These are phyloP conservation scores for Anthopleura xanthogrammica DNA, from an alignment of 92 coral and sea anemone genomes.

Conservation along the genomic window DNA sequence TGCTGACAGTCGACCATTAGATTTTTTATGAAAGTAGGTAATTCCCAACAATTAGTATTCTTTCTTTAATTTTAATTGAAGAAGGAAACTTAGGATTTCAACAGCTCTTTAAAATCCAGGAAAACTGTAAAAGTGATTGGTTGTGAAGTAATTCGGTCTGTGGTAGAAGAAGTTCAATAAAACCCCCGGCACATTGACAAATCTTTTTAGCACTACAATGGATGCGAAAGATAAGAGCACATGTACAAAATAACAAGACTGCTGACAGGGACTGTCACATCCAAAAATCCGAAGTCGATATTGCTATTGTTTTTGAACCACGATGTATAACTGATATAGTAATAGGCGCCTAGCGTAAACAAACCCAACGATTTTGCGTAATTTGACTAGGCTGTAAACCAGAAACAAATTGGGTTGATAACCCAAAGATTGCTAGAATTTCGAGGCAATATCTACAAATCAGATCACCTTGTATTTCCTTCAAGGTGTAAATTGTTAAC, in stretches of 20 bases:
- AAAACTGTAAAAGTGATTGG: neutral
- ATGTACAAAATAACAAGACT: conserved; percentile 40
- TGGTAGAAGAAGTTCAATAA: conserved; percentile 3
- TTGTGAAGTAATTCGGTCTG: neutral
- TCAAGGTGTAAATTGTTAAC: conserved; percentile 33
- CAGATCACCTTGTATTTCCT: neutral
- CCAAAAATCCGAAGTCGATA: conserved; percentile 24
- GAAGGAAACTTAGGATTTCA: neutral
- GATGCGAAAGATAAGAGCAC: conserved; percentile 34
- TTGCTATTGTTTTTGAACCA: conserved; percentile 37
- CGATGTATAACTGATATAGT: conserved; percentile 34
- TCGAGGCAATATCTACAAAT: neutral
- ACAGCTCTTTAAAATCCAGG: conserved; percentile 1
- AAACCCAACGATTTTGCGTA: conserved; percentile 12
- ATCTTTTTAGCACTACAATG: conserved; percentile 26
- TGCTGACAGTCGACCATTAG: neutral
- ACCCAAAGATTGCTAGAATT: neutral
- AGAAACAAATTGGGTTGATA: neutral
- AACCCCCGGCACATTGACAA: conserved; percentile 13
- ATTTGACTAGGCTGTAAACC: conserved; percentile 7
- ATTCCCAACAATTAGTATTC: neutral
- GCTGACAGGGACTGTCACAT: conserved; percentile 38
- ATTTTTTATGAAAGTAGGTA: conserved; percentile 1
- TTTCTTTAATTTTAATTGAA: neutral
- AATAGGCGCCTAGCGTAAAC: conserved; percentile 31